Conservation (phyloP, 2,888 invertebrate species). For the Portevinia maculata region DNA sequence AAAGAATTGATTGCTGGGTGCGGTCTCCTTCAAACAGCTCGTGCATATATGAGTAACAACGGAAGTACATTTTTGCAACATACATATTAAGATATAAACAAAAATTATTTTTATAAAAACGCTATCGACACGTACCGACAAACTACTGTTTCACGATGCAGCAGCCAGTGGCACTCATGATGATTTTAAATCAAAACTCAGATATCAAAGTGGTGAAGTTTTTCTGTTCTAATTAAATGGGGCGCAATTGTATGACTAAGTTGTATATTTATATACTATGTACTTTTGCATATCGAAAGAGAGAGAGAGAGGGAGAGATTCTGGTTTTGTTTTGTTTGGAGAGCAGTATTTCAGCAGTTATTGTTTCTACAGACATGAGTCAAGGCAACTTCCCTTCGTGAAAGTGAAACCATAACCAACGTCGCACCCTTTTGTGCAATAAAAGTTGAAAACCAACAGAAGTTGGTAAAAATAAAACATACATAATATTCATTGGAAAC, state of each 20-base stretch:
- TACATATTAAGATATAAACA: slow-evolving; percentile 45
- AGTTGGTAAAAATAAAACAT: slow-evolving; percentile 41
- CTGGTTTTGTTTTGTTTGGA: slow-evolving; percentile 5
- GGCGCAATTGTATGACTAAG: slow-evolving; percentile 39
- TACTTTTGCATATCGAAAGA: slow-evolving; percentile 3
- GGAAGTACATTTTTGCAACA: slow-evolving; percentile 55
- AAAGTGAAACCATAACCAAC: slow-evolving; percentile 42
- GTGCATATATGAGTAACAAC: slow-evolving; percentile 24
- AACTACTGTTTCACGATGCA: slow-evolving; percentile 26
- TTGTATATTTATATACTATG: slow-evolving; percentile 1
- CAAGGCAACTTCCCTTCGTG: slow-evolving; percentile 32
- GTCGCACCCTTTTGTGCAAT: slow-evolving; percentile 48
- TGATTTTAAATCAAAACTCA: slow-evolving; percentile 37
- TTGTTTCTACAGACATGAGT: slow-evolving; percentile 20
- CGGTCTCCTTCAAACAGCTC: background rate
- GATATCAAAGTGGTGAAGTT: slow-evolving; percentile 16
- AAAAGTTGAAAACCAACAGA: slow-evolving; percentile 3
- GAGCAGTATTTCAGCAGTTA: background rate
- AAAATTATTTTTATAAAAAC: slow-evolving; percentile 30
- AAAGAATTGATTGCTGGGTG: slow-evolving; percentile 50
- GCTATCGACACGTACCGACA: slow-evolving; percentile 47
- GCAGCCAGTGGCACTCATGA: slow-evolving; percentile 10
- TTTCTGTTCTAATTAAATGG: slow-evolving; percentile 28
- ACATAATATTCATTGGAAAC: background rate
- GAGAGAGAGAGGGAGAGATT: too few relatives aligned